Base-by-base conservation (phyloP, 2,888 invertebrate species). In the Horisme vitalbata region DNA sequence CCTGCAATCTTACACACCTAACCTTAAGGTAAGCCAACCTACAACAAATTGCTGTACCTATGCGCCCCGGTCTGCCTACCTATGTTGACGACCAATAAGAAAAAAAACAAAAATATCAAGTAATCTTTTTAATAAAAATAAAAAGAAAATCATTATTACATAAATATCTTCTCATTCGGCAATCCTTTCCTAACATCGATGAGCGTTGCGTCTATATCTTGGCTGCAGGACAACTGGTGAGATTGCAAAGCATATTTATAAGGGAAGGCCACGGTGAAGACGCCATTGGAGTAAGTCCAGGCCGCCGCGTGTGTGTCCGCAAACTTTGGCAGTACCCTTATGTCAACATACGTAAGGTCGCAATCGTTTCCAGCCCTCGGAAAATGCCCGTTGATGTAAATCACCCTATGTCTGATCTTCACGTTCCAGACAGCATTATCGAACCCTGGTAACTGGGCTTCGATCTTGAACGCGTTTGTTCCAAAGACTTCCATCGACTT, bases 281-380 rank as follows among this genome's bases (percentile, higher is more conserved):
- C n/a, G 4, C 45, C 51, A 10, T 43, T 15, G 1, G 9, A 33
- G 13, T 32, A 48, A 0, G 43, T 48, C 51, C 48, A 55, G 1
- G 36, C 32, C 0, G 27, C 51, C 0, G 12, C 23, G 11, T 45
- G 51, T 10, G 51, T 45, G 36, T 31, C 30, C 5, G 41, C 55
- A n/a, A 55, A 48, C n/a, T 49, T 43, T 0, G 52, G 52, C 12
- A 56, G 21, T 4, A 56, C 48, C 18, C 38, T 46, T 8, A 59
- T 52, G 11, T 45, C 39, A 2, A 32, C 45, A 28, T 52, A 54
- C 1, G 54, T 45, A 12, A 54, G 45, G 32, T 56, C 59, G 1
- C 45, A 50, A 4, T 18, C 13, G 3, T 38, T 32, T 1, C 53
- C 56, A 2, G 8, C 7, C 7, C 18, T 33, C 0, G 46, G 46